Conservation (phyloP, 2,888 invertebrate species). For the Acronicta psi region DNA sequence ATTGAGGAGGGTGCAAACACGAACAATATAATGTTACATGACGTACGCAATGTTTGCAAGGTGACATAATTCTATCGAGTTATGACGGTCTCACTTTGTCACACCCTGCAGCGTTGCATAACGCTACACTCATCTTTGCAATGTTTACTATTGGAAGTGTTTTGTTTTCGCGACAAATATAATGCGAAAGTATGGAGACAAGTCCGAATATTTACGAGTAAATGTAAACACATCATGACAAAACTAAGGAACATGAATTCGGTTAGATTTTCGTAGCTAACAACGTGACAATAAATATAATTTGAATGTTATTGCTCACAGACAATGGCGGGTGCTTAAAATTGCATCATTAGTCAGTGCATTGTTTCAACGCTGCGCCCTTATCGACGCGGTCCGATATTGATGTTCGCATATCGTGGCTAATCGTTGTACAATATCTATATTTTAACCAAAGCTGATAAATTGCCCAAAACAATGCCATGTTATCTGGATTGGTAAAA, state of each 20-base stretch:
- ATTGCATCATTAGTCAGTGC: constrained; percentile 54
- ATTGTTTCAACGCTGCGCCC: constrained; percentile 52
- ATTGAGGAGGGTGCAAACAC: constrained; percentile 4
- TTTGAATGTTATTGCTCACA: constrained; percentile 37
- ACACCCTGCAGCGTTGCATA: constrained; percentile 46
- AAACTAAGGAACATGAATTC: constrained; percentile 24
- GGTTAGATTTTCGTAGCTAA: constrained; percentile 25
- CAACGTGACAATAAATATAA: constrained; percentile 30
- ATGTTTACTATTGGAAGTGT: constrained; percentile 46
- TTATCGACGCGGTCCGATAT: constrained; percentile 41
- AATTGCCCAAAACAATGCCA: constrained; percentile 45
- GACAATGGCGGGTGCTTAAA: constrained; percentile 39
- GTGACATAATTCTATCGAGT: constrained; percentile 28
- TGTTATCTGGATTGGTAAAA: constrained; percentile 42
- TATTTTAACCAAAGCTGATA: constrained; percentile 48
- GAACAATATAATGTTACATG: constrained; percentile 4
- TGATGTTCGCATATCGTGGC: constrained; percentile 39
- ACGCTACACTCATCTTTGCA: constrained; percentile 39
- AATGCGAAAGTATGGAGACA: constrained; percentile 13
- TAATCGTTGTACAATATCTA: constrained; percentile 50
- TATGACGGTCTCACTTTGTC: constrained; percentile 26
- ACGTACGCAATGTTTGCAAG: constrained; percentile 25
- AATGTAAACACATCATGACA: constrained; percentile 19
- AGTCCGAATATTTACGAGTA: constrained; percentile 35
- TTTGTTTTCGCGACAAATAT: constrained; percentile 24